Evolutionary conservation across 1,140 invertebrate genomes (phyloP).

Genomic region (Oreohelix idahoensis): DNA sequence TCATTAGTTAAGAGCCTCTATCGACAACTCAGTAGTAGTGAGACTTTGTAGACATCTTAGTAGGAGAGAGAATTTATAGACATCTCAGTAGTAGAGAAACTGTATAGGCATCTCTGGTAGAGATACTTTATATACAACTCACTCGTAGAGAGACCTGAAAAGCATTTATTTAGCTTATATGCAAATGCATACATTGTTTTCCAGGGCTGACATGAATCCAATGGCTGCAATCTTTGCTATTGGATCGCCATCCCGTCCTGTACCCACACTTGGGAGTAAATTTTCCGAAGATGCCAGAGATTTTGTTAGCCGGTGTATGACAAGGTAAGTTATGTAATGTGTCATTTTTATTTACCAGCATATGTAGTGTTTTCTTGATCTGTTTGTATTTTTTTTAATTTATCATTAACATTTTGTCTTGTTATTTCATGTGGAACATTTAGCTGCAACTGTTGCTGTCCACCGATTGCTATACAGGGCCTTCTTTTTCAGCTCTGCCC

Average conservation of each 20-base stretch:
- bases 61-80: too few relatives aligned
- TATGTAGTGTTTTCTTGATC: not conserved
- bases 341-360: not conserved
- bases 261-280: constrained; percentile 64
- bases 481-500: too few relatives aligned
- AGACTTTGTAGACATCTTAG: too few relatives aligned
- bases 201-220: constrained; percentile 69
- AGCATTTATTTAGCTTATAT: not conserved
- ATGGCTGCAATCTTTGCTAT: constrained; percentile 73
- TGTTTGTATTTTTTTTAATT: too few relatives aligned
- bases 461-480: too few relatives aligned
- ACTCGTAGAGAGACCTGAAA: not conserved
- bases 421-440: too few relatives aligned
- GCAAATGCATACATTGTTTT: constrained; percentile 30
- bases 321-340: constrained; percentile 53
- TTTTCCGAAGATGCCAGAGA: constrained; percentile 65
- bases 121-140: too few relatives aligned
- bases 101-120: not conserved
- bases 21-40: too few relatives aligned
- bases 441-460: too few relatives aligned
- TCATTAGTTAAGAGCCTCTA: too few relatives aligned
- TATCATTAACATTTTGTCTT: too few relatives aligned
- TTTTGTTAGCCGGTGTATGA: constrained; percentile 70
- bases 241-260: constrained; percentile 57
- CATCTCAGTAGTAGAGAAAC: not conserved